Conservation (phyloP, 2,888 invertebrate species). For the Ommatoiulus sabulosus region DNA sequence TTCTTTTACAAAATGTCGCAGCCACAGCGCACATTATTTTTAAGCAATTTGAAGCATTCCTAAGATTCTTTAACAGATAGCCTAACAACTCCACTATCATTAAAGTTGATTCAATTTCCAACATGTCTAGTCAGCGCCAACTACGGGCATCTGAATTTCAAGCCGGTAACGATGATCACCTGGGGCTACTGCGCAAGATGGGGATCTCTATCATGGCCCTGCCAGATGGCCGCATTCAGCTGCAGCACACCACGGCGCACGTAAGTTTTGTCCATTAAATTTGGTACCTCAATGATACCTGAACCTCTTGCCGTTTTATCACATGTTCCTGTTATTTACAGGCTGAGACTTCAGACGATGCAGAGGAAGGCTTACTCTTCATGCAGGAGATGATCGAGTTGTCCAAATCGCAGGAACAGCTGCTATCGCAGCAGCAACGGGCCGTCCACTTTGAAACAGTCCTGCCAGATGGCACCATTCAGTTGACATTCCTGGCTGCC, state of each 20-base stretch:
- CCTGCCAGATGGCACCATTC: constrained; percentile 60
- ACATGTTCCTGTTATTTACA: constrained; percentile 65
- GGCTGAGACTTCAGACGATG: constrained; percentile 88
- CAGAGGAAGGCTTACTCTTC: constrained; percentile 91
- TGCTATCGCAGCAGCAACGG: constrained; percentile 73
- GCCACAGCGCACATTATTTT: no score
- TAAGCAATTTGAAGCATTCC: no score
- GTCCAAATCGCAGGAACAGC: constrained; percentile 77
- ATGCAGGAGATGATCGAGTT: constrained; percentile 98
- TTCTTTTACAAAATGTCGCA: no score
- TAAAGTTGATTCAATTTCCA: background rate
- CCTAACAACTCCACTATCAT: no score
- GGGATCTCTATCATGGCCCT: constrained; percentile 92
- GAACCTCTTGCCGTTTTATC: background rate
- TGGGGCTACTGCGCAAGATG: constrained; percentile 89
- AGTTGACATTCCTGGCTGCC: constrained; percentile 73
- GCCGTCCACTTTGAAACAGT: constrained; percentile 70
- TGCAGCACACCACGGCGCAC: constrained; percentile 83
- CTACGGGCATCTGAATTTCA: constrained; percentile 70
- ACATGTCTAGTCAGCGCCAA: constrained; percentile 60
- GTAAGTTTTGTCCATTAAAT: constrained; percentile 72
- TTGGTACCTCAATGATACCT: background rate
- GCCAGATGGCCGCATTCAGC: constrained; percentile 90
- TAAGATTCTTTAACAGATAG: no score
- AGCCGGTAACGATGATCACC: constrained; percentile 87